Base-by-base conservation (phyloP, 2,888 invertebrate species). In the Cheilosia grossa region DNA sequence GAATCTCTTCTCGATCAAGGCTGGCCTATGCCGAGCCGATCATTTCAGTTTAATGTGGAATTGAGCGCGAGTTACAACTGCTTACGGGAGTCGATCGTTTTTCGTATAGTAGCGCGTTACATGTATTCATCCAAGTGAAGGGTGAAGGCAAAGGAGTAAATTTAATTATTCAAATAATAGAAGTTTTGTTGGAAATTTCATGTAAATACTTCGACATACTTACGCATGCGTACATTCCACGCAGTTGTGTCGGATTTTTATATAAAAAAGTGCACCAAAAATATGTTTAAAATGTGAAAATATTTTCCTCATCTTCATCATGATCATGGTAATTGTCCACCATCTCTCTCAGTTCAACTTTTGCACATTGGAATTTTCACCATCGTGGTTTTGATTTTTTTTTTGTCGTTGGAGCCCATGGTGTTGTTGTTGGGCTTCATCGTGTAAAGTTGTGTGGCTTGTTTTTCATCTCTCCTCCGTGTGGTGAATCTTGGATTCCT, bases 361-460 rank as follows among this genome's bases (percentile, higher is more conserved):
- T 85, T 85, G 85, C 85, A 80, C 81, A 85, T 85, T 80, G 85
- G 85, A 85, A 85, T 85, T 80, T 85, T 72, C 66, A 85, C 85
- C 85, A 80, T 51, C 19, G 49, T 82, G 47, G 73, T 58, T 69
- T 72, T 78, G 51, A 74, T 42, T 67, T 63, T 47, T 54, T 74
- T 17, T 42, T 67, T 24, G n/a, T 73, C 54, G 37, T 54, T 70
- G 61, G 53, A 54, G 61, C 27, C 27, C 33, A 49, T 19, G 3
- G 30, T 69, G 33, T 77, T 82, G 64, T 80, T 83, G 69, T 70
- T 80, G 80, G 64, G 58, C 54, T 66, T 69, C 82, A 56, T 74
- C 66, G 51, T 66, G 53, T 61, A 53, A 73, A 73, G 79, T 82
- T 78, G 73, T 79, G 67, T 51, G 51, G 56, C 74, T 79, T 79